Percentiles rank a stretch among this genome's conserved stretches.
Conservation (phyloP, 2,888 invertebrate genomes). For the Chrysodeixis includens region DNA sequence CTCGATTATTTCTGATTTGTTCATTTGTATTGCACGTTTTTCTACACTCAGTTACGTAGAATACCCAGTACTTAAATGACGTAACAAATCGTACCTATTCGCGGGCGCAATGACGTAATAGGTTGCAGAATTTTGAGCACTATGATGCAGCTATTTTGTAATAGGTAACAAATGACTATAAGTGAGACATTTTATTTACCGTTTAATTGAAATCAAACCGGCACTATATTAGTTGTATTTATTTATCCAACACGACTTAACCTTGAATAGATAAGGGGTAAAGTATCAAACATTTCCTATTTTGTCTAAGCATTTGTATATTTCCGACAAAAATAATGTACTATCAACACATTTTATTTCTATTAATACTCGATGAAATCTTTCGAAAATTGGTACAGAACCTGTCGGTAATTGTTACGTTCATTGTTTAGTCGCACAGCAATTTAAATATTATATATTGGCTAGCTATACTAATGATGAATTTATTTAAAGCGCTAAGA, state of each 20-base stretch:
- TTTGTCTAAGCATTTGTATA: background rate
- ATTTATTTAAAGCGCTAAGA: background rate
- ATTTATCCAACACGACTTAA: background rate
- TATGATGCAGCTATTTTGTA: background rate
- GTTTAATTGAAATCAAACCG: background rate
- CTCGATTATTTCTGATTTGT: background rate
- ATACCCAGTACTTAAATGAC: background rate
- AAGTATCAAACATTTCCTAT: background rate
- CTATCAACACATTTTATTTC: background rate
- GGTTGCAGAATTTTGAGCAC: background rate
- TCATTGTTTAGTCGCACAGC: too few relatives aligned
- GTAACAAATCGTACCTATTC: background rate
- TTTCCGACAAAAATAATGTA: background rate
- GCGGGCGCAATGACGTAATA: background rate
- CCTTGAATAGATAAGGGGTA: background rate
- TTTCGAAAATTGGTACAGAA: too few relatives aligned
- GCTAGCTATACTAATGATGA: background rate
- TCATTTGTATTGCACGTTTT: slow-evolving; percentile 1
- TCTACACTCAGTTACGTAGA: background rate
- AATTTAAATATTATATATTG: background rate
- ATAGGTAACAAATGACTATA: background rate
- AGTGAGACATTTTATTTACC: background rate
- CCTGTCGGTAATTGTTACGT: too few relatives aligned
- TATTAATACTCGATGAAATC: background rate
- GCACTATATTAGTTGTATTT: background rate